Evolutionary conservation across 2,797 vertebrate genomes (phyloP).

Genomic region (Gymnoscopelus microlampas): DNA sequence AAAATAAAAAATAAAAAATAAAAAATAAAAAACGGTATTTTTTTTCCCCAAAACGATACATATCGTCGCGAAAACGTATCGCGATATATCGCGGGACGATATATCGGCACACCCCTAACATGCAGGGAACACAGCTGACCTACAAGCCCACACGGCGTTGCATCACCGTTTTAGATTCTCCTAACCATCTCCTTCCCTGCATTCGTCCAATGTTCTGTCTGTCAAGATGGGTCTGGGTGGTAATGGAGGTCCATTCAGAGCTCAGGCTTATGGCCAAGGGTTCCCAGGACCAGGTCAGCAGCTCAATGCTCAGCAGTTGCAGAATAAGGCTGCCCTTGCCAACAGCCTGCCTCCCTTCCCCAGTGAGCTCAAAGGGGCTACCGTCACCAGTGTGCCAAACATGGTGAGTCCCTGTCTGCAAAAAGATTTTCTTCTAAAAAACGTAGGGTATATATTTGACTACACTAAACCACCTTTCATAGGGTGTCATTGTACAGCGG

Average conservation of each 20-base stretch:
- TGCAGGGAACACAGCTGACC: too few species aligned
- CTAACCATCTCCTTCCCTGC: background rate
- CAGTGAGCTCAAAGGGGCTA: constrained; percentile 91
- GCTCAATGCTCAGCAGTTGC: constrained; percentile 86
- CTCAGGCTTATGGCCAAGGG: constrained; percentile 89
- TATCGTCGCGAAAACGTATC: too few species aligned
- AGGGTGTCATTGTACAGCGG: too few species aligned
- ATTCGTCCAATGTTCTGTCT: background rate
- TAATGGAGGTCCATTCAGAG: constrained; percentile 88
- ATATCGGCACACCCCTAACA: too few species aligned
- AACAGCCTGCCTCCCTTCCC: constrained; percentile 92
- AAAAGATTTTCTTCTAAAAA: background rate
- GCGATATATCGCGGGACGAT: too few species aligned
- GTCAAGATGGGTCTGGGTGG: constrained; percentile 90
- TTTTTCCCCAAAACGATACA: too few species aligned
- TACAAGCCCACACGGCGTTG: too few species aligned
- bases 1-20: too few species aligned
- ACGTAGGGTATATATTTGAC: background rate
- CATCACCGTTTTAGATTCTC: too few species aligned
- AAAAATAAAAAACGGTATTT: too few species aligned
- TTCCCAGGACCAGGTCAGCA: constrained; percentile 83
- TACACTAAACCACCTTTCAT: background rate
- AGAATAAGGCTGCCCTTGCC: constrained; percentile 88
- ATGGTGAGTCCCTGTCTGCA: constrained; percentile 85
- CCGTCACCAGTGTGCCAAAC: constrained; percentile 87